Base-by-base conservation (phyloP, 2,113 vertebrate species). In the Corynorhinus townsendii region DNA sequence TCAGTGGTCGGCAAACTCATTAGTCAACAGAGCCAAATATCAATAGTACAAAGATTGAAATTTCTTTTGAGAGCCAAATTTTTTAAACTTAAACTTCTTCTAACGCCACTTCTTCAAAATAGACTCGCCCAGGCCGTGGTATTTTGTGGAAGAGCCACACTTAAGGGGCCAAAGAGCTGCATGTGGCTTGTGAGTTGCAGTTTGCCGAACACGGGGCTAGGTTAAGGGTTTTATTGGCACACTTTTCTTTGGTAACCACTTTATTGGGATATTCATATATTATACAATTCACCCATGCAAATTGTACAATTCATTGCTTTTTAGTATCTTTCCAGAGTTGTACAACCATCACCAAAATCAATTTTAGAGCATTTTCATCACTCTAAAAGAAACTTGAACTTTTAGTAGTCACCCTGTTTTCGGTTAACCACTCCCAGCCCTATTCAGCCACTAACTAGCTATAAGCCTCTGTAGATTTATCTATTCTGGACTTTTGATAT, bases 281-380 rank as follows among this genome's bases (percentile, higher is more conserved):
- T 17, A n/a, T 82, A 68, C 0, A 85, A 0, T 66, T 94, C 5
- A 64, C 22, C 19, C 38, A 66, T 92, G 75, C 85, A 62, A 89
- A 33, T 16, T 83, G 45, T 91, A 33, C 2, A 24, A 4, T 28
- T 77, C 22, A 24, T 68, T 96, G n/a, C 75, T 88, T 85, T 89
- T 75, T 91, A 54, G 26, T 93, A 20, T 69, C 66, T 81, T 93
- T 2, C 54, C 1, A 73, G 59, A 82, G 35, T 71, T 92, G 17
- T 86, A 3, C 38, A 72, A 5, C 14, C 59, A 28, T 83, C 4
- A 95, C 38, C n/a, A 82, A 30, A 80, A 11, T 72, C 47, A 72
- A 38, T 73, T 83, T 96, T 92, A 79, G 45, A 62, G 45, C 47
- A 81, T 89, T 93, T 93, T 96, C 19, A 43, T 52, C 0, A 30